Evolutionary conservation across 1,140 invertebrate species (phyloP).

Genomic region (Drosophila varians): DNA sequence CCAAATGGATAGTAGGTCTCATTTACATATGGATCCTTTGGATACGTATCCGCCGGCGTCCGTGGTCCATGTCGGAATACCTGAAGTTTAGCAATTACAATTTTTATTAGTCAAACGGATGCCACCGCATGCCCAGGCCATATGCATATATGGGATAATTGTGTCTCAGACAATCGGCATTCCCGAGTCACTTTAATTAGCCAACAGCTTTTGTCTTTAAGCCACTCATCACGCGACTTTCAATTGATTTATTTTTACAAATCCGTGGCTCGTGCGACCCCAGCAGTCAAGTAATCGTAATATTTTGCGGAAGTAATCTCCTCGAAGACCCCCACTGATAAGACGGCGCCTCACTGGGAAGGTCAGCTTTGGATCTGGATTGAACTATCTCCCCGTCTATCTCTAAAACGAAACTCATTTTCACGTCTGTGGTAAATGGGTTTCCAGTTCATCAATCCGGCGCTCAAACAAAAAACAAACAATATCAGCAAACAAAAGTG

Average conservation of each 20-base stretch:
- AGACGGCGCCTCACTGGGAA: slow-evolving; percentile 16
- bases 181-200: slow-evolving; percentile 24
- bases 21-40: slow-evolving; percentile 89
- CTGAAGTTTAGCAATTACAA: slow-evolving; percentile 83
- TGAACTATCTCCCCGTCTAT: slow-evolving; percentile 10
- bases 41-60: slow-evolving; percentile 90
- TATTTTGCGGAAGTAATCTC: slow-evolving; percentile 21
- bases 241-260: background rate
- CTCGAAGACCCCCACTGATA: slow-evolving; percentile 18
- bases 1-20: slow-evolving; percentile 89
- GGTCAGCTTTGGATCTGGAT: slow-evolving; percentile 41
- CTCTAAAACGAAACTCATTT: slow-evolving; percentile 4
- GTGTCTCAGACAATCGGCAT: slow-evolving; percentile 1
- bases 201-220: background rate
- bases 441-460: slow-evolving; percentile 28
- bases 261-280: slow-evolving; percentile 14
- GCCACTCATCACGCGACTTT: slow-evolving; percentile 2
- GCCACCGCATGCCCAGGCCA: slow-evolving; percentile 7
- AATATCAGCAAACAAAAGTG: slow-evolving; percentile 37
- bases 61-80: slow-evolving; percentile 91
- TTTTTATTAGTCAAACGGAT: slow-evolving; percentile 43
- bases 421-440: slow-evolving; percentile 27
- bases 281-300: background rate
- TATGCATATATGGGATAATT: background rate
- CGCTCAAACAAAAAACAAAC: slow-evolving; percentile 23